A percentile compares a stretch with the other conserved stretches of the same genome.
Evolutionary conservation across 2,797 vertebrate species (phyloP).

Genomic region (Channa striata): DNA sequence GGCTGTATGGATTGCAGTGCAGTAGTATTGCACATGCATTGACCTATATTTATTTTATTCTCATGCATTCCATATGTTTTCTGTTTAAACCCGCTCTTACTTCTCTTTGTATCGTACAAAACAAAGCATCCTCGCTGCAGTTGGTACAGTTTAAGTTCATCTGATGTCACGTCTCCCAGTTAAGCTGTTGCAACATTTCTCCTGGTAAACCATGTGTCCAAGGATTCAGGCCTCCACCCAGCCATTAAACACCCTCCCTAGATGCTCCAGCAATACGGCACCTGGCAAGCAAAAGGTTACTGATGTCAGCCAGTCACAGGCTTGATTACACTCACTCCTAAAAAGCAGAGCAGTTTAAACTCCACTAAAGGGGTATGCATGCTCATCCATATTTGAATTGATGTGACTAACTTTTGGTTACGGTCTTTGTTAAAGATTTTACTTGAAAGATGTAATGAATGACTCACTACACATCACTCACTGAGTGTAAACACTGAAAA

Average conservation of each 20-base stretch:
- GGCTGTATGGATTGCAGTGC: constrained; percentile 11
- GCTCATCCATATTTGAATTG: neutral
- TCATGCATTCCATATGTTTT: neutral
- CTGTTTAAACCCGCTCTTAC: neutral
- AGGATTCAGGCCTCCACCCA: constrained; percentile 37
- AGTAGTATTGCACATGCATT: neutral
- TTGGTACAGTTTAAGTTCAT: constrained; percentile 20
- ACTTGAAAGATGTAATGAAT: neutral
- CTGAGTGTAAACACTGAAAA: neutral
- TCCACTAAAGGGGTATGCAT: neutral
- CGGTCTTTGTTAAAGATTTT: neutral
- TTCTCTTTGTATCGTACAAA: too few relatives aligned
- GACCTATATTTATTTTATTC: neutral
- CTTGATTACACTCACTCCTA: neutral
- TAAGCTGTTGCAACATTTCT: constrained; percentile 35
- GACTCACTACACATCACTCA: neutral
- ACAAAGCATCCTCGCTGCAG: neutral
- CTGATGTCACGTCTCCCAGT: constrained; percentile 31
- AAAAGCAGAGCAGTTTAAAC: neutral
- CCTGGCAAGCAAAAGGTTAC: constrained; percentile 10
- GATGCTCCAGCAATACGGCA: neutral
- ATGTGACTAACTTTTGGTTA: neutral
- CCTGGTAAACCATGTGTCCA: constrained; percentile 19
- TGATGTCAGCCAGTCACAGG: neutral
- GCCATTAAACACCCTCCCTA: constrained; percentile 40